Base-by-base conservation (phyloP, 2,888 invertebrate species). In the Diploptera punctata region DNA sequence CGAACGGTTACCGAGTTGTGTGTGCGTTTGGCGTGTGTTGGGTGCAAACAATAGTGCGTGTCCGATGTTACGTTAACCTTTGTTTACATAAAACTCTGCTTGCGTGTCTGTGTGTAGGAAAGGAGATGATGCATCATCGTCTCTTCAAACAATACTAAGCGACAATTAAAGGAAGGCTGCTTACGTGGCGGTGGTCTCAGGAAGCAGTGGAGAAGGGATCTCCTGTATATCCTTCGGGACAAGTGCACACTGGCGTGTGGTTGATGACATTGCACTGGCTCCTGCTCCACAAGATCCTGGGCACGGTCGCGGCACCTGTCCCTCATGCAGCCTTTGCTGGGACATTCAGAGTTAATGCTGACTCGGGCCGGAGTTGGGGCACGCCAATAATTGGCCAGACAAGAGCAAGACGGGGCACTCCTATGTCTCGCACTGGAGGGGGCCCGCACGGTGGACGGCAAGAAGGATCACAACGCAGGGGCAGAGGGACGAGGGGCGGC, bases 211-310 rank as follows among this genome's bases (percentile, higher is more conserved):
- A 88, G 80, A 93, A 93, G 24, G 94, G 93, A 85, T 94, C 92
- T 24, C 94, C 94, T 3, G 86, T 88, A 77, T 89, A 93, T 67
- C 91, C 91, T 26, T 87, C 84, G 4, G 87, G 84, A 80, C 94
- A 94, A 44, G 88, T 88, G 80, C 94, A 94, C 77, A 90, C 89
- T 5, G 94, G 91, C n/a, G 90, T 86, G 79, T 94, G 94, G 78
- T 89, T 90, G 77, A 91, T 89, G 13, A 93, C 91, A 79, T 85
- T 86, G 78, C 94, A 94, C 75, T 88, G 84, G 93, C 91, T 76
- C 88, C 88, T 71, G 88, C 81, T 18, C 93, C 94, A 81, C 94
- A 94, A 10, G 90, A 89, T 52, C 91, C 92, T 10, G 90, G 90
- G 78, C 94, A 93, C 1, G 93, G 81, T 93, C 90, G 62, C 86